Evolutionary conservation across 2,797 vertebrate genomes (phyloP).

Genomic region (Malurus splendens): DNA sequence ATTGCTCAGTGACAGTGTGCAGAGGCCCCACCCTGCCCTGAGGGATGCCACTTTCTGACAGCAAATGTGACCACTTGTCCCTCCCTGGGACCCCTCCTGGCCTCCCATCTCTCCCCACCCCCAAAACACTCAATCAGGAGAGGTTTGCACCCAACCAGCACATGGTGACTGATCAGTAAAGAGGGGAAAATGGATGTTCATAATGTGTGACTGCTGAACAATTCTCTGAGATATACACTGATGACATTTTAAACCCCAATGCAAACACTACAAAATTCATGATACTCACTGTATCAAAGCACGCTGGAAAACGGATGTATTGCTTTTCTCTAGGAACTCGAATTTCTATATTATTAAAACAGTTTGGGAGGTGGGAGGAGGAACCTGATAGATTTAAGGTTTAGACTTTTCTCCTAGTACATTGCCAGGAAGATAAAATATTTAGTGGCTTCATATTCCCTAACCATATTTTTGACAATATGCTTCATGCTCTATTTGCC

Average conservation of each 20-base stretch:
- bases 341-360: conserved; percentile 64
- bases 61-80: neutral
- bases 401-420: conserved; percentile 49
- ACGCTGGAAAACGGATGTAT: conserved; percentile 28
- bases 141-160: neutral
- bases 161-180: neutral
- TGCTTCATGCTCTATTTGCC: conserved; percentile 60
- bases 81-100: neutral
- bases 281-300: conserved; percentile 23
- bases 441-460: conserved; percentile 57
- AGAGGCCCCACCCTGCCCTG: neutral
- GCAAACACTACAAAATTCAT: conserved; percentile 49
- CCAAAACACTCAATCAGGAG: neutral
- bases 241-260: conserved; percentile 33
- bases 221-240: conserved; percentile 10
- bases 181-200: neutral
- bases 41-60: neutral
- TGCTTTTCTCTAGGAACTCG: conserved; percentile 30
- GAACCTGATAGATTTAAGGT: conserved; percentile 59
- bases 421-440: conserved; percentile 63
- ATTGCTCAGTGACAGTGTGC: rapidly evolving
- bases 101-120: neutral
- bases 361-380: conserved; percentile 51
- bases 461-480: conserved; percentile 65
- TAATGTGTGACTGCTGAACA: neutral